phyloP scores from a whole-genome alignment of 1,140 invertebrate species.

The Cheumatopsyche charites region DNA sequence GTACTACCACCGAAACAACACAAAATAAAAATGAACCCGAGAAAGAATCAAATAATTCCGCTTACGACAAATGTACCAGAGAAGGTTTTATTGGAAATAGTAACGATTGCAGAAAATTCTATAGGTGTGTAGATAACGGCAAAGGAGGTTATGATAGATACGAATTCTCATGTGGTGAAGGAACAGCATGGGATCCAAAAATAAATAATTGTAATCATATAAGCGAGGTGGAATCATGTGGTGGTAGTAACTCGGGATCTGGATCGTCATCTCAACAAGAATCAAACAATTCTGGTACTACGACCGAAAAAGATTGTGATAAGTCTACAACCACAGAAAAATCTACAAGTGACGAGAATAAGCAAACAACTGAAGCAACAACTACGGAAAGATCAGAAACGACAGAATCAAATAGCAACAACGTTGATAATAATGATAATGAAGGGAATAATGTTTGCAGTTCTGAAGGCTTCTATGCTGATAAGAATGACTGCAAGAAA shows the following conservation, averaged over 20 bases:
- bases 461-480: conserved; percentile 61
- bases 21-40: conserved; percentile 26
- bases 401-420: conserved; percentile 37
- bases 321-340: neutral
- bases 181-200: conserved; percentile 64
- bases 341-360: conserved; percentile 19
- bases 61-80: conserved; percentile 50
- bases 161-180: conserved; percentile 60
- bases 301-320: neutral
- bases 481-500: conserved; percentile 52
- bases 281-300: neutral
- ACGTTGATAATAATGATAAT: conserved; percentile 2
- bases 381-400: conserved; percentile 31
- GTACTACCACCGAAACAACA: conserved; percentile 4
- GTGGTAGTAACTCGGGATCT: conserved; percentile 38
- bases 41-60: neutral
- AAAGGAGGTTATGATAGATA: conserved; percentile 58
- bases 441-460: conserved; percentile 49
- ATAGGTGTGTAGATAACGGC: conserved; percentile 68
- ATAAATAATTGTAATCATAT: conserved; percentile 60
- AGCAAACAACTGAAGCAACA: conserved; percentile 45
- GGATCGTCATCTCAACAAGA: neutral
- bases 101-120: conserved; percentile 66
- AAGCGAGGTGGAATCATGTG: conserved; percentile 51
- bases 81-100: conserved; percentile 68